Percentiles rank a stretch among this genome's conserved stretches.
Evolutionary conservation across 1,140 invertebrate species (phyloP).

Genomic region (Penaeus japonicus): DNA sequence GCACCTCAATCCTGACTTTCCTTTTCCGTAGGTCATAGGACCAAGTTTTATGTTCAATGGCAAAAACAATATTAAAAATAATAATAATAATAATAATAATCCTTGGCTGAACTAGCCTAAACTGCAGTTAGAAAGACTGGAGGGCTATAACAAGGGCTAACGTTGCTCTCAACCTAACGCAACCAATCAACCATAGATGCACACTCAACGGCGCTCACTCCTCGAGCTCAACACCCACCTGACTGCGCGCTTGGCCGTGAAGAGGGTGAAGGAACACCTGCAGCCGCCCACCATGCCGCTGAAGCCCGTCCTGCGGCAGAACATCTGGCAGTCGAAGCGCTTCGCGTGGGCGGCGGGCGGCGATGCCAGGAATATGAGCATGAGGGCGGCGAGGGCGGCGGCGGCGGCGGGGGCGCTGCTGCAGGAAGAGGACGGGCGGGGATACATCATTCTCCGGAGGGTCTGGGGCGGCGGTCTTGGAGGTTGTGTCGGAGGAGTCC

Average conservation of each 20-base stretch:
- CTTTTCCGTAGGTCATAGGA: too few species aligned
- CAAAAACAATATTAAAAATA: not conserved
- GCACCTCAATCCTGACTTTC: not conserved
- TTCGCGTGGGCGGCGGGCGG: slow-evolving; percentile 51
- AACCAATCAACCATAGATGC: too few species aligned
- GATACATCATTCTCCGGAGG: slow-evolving; percentile 1
- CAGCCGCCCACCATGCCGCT: slow-evolving; percentile 62
- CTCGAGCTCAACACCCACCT: not conserved
- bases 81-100: too few species aligned
- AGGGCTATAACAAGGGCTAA: too few species aligned
- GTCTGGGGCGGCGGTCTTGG: not conserved
- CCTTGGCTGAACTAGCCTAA: too few species aligned
- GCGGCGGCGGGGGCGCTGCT: not conserved
- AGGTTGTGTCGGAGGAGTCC: not conserved
- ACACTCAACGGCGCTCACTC: too few species aligned
- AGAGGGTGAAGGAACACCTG: slow-evolving; percentile 62
- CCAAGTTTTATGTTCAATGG: too few species aligned
- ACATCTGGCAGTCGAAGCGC: slow-evolving; percentile 61
- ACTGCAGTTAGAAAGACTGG: too few species aligned
- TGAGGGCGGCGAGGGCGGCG: slow-evolving; percentile 7
- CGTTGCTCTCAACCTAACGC: too few species aligned
- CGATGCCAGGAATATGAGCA: slow-evolving; percentile 27
- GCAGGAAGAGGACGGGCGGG: not conserved
- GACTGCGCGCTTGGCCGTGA: slow-evolving; percentile 58
- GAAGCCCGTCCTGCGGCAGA: slow-evolving; percentile 61